Base-by-base conservation (phyloP, 2,888 invertebrate species). In the Pollenia labialis region DNA sequence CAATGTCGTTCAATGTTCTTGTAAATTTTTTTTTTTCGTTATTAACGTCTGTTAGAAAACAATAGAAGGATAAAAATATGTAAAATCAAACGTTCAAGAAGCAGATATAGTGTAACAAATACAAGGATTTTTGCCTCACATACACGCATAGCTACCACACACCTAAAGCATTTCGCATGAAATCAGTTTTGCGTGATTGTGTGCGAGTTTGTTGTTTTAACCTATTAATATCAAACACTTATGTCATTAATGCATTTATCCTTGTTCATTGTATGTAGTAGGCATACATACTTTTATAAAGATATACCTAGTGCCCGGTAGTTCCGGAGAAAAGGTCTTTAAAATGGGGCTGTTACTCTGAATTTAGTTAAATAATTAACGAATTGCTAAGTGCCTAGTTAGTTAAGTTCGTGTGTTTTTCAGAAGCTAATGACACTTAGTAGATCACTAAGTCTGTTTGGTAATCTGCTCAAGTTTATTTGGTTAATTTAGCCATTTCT, bases 161-260 rank as follows among this genome's bases (percentile, higher is more conserved):
- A 71, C 18, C 42, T 56, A 40, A 6, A 68, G 66, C n/a, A 58
- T 42, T 77, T 81, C 52, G n/a, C 44, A 58, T 58, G 14, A 56
- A 75, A 75, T 69, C 74, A 58, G 52, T 58, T 79, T 32, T n/a
- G 48, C 16, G 6, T 58, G 46, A 44, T 16, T 79, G 48, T 18
- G 18, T 40, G n/a, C 52, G 16, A 18, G 60, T 77, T 23, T 69
- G 58, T 68, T 79, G 56, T 79, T 75, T 62, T 71, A 86, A 76
- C 83, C 87, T 72, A 62, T 74, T 77, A 77, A 74, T 84, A 84
- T 77, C 62, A 87, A 77, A 81, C 84, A 87, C 84, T 84, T 84
- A 74, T 84, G 74, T 81, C 84, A 87, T 87, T 87, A 87, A 84
- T 84, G 84, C 62, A 77, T 81, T 84, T 84, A 87, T 84, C 87